Evolutionary conservation across 2,113 vertebrate genomes (phyloP).

Genomic region (Chroicocephalus ridibundus): DNA sequence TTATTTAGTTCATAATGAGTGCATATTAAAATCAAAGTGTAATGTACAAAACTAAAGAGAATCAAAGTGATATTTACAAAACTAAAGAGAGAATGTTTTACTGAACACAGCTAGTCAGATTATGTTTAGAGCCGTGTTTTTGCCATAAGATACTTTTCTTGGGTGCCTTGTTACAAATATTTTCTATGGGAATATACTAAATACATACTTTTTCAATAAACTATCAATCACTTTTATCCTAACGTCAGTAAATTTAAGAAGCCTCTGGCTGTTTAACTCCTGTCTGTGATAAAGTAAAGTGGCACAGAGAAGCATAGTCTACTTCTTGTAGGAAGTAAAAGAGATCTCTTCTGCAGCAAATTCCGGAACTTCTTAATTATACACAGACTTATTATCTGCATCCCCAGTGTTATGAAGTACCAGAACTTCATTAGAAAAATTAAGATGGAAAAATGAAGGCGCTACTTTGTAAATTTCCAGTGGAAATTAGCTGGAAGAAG

Average conservation of each 20-base stretch:
- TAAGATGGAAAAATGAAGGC: slow-evolving; percentile 81
- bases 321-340: slow-evolving; percentile 25
- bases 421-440: slow-evolving; percentile 85
- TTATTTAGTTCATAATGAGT: background rate
- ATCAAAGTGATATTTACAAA: background rate
- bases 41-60: background rate
- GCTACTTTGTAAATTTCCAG: slow-evolving; percentile 81
- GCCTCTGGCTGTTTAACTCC: background rate
- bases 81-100: background rate
- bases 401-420: slow-evolving; percentile 76
- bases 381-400: slow-evolving; percentile 77
- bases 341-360: slow-evolving; percentile 65
- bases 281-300: background rate
- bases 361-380: slow-evolving; percentile 78
- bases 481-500: slow-evolving; percentile 83
- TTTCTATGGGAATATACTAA: background rate
- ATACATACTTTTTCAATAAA: background rate
- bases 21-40: background rate
- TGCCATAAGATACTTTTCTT: background rate
- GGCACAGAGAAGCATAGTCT: background rate
- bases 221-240: background rate
- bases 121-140: background rate
- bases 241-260: background rate
- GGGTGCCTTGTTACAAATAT: background rate
- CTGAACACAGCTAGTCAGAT: background rate